Evolutionary conservation across 2,113 vertebrate species (phyloP).

Genomic region (Rhinoderma darwinii): DNA sequence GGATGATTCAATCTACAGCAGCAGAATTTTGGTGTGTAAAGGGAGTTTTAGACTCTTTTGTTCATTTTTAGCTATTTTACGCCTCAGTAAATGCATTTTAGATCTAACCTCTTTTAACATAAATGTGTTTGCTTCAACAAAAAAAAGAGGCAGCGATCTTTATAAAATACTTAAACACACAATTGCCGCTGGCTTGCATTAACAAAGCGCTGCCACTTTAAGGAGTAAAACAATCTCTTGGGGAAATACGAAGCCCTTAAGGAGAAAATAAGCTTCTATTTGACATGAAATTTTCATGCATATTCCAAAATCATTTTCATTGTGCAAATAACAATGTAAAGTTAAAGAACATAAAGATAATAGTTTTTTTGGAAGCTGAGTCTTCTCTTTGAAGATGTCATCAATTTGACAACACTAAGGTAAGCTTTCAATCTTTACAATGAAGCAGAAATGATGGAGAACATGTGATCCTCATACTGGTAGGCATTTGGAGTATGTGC

Average conservation of each 20-base stretch:
- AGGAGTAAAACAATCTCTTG: slow-evolving; percentile 21
- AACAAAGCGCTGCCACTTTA: slow-evolving; percentile 31
- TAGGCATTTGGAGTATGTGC: background rate
- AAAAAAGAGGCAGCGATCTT: slow-evolving; percentile 13
- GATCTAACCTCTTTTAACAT: background rate
- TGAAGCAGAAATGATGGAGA: slow-evolving; percentile 11
- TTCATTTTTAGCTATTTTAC: background rate
- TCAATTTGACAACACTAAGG: slow-evolving; percentile 29
- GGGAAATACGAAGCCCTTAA: slow-evolving; percentile 40
- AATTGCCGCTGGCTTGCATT: slow-evolving; percentile 30
- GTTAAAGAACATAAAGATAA: slow-evolving; percentile 57
- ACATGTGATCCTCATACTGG: slow-evolving; percentile 27
- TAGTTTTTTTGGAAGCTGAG: slow-evolving; percentile 54
- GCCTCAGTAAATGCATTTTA: slow-evolving; percentile 5
- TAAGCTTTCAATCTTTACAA: slow-evolving; percentile 56
- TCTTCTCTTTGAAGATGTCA: slow-evolving; percentile 40
- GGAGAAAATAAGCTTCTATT: slow-evolving; percentile 58
- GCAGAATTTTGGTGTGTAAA: background rate
- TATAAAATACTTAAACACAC: slow-evolving; percentile 28
- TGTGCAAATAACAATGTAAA: slow-evolving; percentile 68
- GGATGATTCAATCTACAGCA: background rate
- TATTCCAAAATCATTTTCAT: slow-evolving; percentile 67
- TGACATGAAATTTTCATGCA: slow-evolving; percentile 63
- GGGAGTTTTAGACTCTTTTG: background rate
- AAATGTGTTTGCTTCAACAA: background rate